phyloP scores from a whole-genome alignment of 2,797 vertebrate genomes.

The Cossypha niveicapilla region DNA sequence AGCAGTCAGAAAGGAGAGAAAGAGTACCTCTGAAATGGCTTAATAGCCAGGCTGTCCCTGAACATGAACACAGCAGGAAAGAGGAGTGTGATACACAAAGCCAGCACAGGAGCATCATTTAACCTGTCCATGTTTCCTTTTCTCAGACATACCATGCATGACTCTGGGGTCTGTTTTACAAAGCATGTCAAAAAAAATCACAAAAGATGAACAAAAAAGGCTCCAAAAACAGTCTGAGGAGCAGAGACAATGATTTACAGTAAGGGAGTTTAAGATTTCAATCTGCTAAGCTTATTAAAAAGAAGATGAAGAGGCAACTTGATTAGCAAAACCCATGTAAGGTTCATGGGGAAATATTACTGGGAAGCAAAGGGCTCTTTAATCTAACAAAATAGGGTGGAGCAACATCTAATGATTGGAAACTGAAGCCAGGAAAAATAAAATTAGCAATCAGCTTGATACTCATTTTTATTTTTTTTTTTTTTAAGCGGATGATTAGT shows the following conservation, averaged over 20 bases:
- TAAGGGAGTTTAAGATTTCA: slow-evolving; percentile 7
- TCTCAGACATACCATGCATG: background rate
- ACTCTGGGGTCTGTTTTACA: background rate
- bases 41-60: background rate
- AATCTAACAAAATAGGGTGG: slow-evolving; percentile 40
- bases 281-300: slow-evolving; percentile 45
- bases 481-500: slow-evolving; percentile 22
- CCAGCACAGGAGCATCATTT: background rate
- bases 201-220: background rate
- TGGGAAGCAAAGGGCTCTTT: slow-evolving; percentile 30
- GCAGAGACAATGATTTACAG: background rate
- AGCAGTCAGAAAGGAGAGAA: background rate
- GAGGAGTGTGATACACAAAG: background rate
- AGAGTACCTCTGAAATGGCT: background rate
- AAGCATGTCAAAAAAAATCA: background rate
- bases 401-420: slow-evolving; percentile 21
- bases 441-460: slow-evolving; percentile 52
- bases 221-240: background rate
- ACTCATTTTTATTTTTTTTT: background rate
- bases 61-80: background rate
- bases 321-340: slow-evolving; percentile 41
- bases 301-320: slow-evolving; percentile 27
- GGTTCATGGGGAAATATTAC: slow-evolving; percentile 23
- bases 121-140: background rate
- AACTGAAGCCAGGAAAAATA: slow-evolving; percentile 56